Conservation (phyloP, 2,797 vertebrate genomes). For the Siniperca scherzeri region DNA sequence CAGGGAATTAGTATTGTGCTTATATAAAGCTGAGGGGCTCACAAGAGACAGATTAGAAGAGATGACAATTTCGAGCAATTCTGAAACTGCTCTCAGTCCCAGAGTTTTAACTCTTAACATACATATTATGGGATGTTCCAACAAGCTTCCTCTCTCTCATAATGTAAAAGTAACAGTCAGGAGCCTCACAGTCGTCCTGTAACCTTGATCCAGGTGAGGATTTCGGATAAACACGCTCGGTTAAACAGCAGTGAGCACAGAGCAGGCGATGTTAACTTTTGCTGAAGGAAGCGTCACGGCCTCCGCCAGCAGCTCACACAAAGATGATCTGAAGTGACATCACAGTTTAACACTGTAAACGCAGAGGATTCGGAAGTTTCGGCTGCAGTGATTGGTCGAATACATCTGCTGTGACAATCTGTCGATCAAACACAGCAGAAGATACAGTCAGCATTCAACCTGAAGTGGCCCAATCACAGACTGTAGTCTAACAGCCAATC, state of each 20-base stretch:
- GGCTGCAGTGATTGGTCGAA: neutral
- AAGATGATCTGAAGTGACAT: slow-evolving; percentile 16
- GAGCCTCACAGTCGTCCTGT: neutral
- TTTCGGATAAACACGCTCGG: too few relatives aligned
- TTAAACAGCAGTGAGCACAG: neutral
- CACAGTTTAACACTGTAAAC: neutral
- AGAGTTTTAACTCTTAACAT: too few relatives aligned
- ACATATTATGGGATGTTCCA: too few relatives aligned
- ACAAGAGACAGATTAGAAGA: too few relatives aligned
- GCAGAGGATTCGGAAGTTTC: neutral
- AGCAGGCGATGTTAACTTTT: neutral
- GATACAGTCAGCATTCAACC: neutral
- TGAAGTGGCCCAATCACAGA: neutral
- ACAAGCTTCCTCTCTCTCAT: too few relatives aligned
- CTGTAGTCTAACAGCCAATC: neutral
- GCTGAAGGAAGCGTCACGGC: slow-evolving; percentile 1
- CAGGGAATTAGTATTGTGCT: too few relatives aligned
- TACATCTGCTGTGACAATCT: neutral
- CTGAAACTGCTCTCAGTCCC: too few relatives aligned
- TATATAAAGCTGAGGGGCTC: too few relatives aligned
- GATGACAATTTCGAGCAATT: too few relatives aligned
- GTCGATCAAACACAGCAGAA: slow-evolving; percentile 10
- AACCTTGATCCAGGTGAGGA: neutral
- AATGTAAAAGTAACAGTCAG: too few relatives aligned
- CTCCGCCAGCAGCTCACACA: neutral